phyloP scores from a whole-genome alignment of 2,113 vertebrate species.

The Cynocephalus volans region DNA sequence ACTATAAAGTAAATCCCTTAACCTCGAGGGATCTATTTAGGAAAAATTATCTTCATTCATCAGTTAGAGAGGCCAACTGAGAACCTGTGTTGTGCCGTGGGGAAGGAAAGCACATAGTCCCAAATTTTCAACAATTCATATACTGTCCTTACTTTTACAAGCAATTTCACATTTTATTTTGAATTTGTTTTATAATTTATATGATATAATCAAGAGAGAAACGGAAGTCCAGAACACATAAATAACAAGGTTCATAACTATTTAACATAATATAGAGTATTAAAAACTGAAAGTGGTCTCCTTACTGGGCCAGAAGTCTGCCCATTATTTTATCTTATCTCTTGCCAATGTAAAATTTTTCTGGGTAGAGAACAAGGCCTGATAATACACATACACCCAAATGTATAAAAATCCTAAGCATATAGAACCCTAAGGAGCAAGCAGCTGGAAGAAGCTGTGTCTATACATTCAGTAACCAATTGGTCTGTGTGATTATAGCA shows the following conservation, averaged over 20 bases:
- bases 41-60: not conserved
- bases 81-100: no score
- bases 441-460: not conserved
- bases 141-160: not conserved
- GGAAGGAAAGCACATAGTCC: not conserved
- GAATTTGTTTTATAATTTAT: conserved; percentile 11
- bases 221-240: not conserved
- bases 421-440: not conserved
- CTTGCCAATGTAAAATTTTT: not conserved
- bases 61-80: not conserved
- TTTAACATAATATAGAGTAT: not conserved
- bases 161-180: not conserved
- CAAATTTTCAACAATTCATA: not conserved
- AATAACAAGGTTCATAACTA: conserved; percentile 23
- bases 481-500: not conserved
- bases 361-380: not conserved
- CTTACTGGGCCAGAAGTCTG: not conserved
- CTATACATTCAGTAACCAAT: not conserved
- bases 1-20: not conserved
- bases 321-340: conserved; percentile 22
- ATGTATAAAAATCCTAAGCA: not conserved
- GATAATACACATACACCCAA: not conserved
- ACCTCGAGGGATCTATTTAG: not conserved
- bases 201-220: not conserved
- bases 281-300: not conserved